phyloP scores from a whole-genome alignment of 2,888 invertebrate species.

The Rhorus exstirpatorius region DNA sequence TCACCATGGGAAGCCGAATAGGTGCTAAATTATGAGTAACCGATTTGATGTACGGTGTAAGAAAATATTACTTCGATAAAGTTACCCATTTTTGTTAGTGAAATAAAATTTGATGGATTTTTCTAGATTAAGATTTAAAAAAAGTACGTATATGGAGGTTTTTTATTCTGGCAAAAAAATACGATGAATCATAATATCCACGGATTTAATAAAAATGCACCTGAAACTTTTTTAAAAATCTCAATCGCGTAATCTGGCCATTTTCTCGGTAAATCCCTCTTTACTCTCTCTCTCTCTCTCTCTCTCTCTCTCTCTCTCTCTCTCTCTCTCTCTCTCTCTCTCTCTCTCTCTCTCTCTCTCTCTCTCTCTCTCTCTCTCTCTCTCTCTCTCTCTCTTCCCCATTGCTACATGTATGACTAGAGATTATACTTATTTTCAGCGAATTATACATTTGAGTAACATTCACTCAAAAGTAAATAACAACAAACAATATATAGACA shows the following conservation, averaged over 20 bases:
- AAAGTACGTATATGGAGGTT: no score
- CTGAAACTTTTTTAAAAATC: constrained; percentile 5
- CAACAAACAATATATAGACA: no score
- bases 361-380: background rate
- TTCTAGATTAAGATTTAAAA: no score
- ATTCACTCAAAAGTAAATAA: no score
- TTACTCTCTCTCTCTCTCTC: background rate
- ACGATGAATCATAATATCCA: constrained; percentile 25
- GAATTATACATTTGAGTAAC: no score
- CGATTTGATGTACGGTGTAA: no score
- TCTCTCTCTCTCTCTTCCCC: background rate
- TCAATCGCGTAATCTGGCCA: constrained; percentile 21
- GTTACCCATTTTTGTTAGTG: no score
- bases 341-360: background rate
- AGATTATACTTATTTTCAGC: constrained; percentile 77
- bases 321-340: background rate
- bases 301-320: background rate
- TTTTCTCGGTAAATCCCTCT: constrained; percentile 25
- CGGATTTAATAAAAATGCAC: constrained; percentile 17
- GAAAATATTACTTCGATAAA: no score
- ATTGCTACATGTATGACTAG: constrained; percentile 17
- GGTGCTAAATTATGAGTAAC: no score
- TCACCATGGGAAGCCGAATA: no score
- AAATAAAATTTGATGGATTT: no score
- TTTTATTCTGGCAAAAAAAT: constrained; percentile 69